Base-by-base conservation (phyloP, 2,888 invertebrate species). In the Gandaritis pyraliata region DNA sequence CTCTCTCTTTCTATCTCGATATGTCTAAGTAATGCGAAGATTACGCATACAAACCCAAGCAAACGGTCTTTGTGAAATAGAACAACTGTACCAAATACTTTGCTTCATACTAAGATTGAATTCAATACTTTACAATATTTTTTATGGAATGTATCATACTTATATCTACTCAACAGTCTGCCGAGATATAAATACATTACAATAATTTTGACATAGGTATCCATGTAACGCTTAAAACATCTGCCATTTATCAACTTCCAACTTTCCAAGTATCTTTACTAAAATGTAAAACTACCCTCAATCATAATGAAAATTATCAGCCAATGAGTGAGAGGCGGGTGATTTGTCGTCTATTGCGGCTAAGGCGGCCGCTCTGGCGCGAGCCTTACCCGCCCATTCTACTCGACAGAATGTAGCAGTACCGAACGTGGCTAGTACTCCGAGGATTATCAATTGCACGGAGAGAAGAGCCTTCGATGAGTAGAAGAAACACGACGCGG, bases 401-500 rank as follows among this genome's bases (percentile, higher is more conserved):
- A 97, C 96, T 56, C 94, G 82, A 72, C 96, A 96, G 87, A 97
- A 98, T 2, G 95, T 87, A 0, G 93, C 88, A 0, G 97, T 96
- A 51, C 97, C 97, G 8, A 96, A 72, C 0, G 96, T 93, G 0
- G 95, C 95, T n/a, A 95, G 93, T 0, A 94, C 87, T 1, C 95
- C 93, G 11, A 98, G 88, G 43, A 97, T 94, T 0, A 90, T 92
- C 58, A 98, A 85, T 78, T 98, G 97, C 11, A 94, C 92, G 39
- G 96, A 94, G 0, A 98, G 93, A 0, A 94, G 94, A 1, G 96
- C 85, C 56, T 93, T 90, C 8, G 95, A 95, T 16, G 97, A 96
- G 86, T 97, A 98, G 85, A 96, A 95, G 93, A 98, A 98, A 67
- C 96, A 96, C 1, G 95, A 89, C 0, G 98, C 97, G 6, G 97